Evolutionary conservation across 2,888 invertebrate species (phyloP).

Genomic region (Sympetrum striolatum): DNA sequence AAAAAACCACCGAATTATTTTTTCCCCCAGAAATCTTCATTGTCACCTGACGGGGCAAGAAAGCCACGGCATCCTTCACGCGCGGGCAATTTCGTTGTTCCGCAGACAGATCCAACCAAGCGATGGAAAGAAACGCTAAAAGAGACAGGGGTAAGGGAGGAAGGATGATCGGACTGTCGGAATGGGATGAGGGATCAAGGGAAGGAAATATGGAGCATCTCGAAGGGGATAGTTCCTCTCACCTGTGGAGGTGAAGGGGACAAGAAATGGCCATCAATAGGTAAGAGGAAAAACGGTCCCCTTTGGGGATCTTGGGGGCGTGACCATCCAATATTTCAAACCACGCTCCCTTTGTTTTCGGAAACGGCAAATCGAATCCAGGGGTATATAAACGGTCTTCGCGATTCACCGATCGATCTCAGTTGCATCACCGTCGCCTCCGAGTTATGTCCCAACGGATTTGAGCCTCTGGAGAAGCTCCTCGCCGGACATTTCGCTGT

Average conservation of each 20-base stretch:
- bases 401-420: neutral
- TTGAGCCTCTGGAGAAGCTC: neutral
- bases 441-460: neutral
- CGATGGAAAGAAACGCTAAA: neutral
- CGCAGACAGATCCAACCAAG: neutral
- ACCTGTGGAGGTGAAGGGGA: neutral
- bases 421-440: neutral
- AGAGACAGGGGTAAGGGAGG: neutral
- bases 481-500: neutral
- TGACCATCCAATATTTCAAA: conserved; percentile 31
- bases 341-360: conserved; percentile 30
- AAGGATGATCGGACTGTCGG: neutral
- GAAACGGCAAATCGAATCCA: neutral
- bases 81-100: neutral
- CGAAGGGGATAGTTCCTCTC: neutral
- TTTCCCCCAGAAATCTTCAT: neutral
- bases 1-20: neutral
- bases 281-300: neutral
- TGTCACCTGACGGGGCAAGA: neutral
- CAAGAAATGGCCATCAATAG: neutral
- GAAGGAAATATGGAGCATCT: neutral
- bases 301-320: neutral
- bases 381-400: neutral
- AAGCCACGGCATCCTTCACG: neutral
- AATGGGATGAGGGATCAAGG: neutral